phyloP scores from a whole-genome alignment of 2,113 vertebrate genomes.

The Tupaia chinensis region DNA sequence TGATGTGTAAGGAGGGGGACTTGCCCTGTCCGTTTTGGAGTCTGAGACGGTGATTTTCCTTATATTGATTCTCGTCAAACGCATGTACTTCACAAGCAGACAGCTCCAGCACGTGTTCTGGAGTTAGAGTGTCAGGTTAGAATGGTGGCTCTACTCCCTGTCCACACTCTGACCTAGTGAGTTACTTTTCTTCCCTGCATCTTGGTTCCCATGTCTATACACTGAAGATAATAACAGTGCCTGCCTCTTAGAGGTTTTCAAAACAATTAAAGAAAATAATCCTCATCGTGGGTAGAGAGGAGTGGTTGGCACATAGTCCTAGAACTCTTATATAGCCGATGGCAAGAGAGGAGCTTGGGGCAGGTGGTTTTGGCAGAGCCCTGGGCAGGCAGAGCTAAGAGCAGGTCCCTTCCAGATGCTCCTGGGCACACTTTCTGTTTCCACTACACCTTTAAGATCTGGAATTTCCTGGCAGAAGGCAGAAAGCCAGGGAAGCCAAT shows the following conservation, averaged over 20 bases:
- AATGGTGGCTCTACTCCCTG: neutral
- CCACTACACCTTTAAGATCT: neutral
- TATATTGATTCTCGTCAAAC: no score
- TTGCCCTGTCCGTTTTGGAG: neutral
- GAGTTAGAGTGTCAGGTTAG: neutral
- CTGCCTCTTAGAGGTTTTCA: neutral
- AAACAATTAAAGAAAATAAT: neutral
- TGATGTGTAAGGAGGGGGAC: neutral
- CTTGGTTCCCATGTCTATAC: neutral
- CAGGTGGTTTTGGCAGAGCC: neutral
- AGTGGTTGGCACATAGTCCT: neutral
- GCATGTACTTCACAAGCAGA: neutral
- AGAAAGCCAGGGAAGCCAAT: neutral
- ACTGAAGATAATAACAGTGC: neutral
- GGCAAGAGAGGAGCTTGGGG: neutral
- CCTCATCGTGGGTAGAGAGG: neutral
- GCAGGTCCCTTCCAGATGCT: neutral
- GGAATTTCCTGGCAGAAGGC: neutral
- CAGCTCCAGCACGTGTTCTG: neutral
- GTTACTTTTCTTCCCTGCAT: neutral
- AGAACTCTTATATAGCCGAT: neutral
- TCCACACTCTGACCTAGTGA: neutral
- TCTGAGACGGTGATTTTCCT: neutral
- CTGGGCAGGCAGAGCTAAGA: neutral
- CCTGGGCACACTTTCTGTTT: neutral